Evolutionary conservation across 2,113 vertebrate genomes (phyloP).

Genomic region (Tachuris rubrigastra): DNA sequence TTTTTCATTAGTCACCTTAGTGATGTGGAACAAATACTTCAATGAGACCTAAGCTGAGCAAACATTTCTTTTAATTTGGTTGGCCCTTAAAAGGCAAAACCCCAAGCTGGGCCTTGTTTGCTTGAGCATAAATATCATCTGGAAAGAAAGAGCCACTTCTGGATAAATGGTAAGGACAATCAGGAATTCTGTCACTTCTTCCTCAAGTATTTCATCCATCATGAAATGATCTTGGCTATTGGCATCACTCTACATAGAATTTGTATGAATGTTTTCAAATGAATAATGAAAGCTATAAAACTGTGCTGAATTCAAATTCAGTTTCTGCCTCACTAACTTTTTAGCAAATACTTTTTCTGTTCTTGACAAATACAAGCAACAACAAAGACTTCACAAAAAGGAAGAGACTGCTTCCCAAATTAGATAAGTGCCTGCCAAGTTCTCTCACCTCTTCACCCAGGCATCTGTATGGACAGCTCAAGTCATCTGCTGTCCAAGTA

Average conservation of each 20-base stretch:
- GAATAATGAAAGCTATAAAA: not conserved
- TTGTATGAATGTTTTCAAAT: not conserved
- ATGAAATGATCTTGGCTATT: not conserved
- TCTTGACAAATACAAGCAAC: not conserved
- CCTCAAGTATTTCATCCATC: not conserved
- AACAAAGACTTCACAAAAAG: not conserved
- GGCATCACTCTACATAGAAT: not conserved
- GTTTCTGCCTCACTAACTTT: not conserved
- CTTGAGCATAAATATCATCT: not conserved
- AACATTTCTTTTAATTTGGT: not conserved
- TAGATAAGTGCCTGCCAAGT: not conserved
- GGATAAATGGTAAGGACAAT: not conserved
- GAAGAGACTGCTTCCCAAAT: not conserved
- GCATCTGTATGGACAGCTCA: not conserved
- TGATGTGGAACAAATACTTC: conserved; percentile 24
- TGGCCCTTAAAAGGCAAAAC: not conserved
- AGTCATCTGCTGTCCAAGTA: not conserved
- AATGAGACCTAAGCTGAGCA: not conserved
- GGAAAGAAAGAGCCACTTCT: not conserved
- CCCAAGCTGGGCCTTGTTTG: not conserved
- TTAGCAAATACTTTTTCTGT: not conserved
- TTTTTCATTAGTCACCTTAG: conserved; percentile 45
- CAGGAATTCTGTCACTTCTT: not conserved
- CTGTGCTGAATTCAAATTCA: not conserved
- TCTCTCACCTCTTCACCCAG: not conserved